Evolutionary conservation across 2,113 vertebrate species (phyloP).

Genomic region (Callospermophilus lateralis): DNA sequence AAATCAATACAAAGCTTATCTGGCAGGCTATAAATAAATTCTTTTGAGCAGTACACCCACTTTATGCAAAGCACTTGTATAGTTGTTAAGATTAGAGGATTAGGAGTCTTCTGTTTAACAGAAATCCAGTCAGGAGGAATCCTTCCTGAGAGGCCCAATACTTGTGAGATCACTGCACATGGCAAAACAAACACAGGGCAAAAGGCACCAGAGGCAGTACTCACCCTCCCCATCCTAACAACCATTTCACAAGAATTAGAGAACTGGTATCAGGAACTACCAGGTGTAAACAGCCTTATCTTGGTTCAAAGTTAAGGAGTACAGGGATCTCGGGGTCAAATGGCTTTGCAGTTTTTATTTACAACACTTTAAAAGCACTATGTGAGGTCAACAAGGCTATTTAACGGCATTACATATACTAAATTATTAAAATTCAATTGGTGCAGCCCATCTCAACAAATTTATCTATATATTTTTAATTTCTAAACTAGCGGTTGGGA

Average conservation of each 20-base stretch:
- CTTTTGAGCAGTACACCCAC: slow-evolving; percentile 65
- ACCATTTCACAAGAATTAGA: slow-evolving; percentile 23
- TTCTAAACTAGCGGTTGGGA: slow-evolving; percentile 39
- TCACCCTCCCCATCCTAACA: slow-evolving; percentile 27
- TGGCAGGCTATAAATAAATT: slow-evolving; percentile 78
- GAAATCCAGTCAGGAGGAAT: slow-evolving; percentile 66
- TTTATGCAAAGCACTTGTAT: slow-evolving; percentile 78
- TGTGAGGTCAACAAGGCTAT: slow-evolving; percentile 5
- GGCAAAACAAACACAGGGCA: slow-evolving; percentile 63
- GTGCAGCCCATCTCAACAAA: not conserved
- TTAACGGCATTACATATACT: not conserved
- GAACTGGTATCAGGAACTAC: not conserved
- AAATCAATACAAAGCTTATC: slow-evolving; percentile 73
- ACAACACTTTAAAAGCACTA: slow-evolving; percentile 13
- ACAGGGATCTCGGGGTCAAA: slow-evolving; percentile 39
- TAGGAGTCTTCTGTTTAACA: slow-evolving; percentile 50
- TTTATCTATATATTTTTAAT: slow-evolving; percentile 27
- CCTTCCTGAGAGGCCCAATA: slow-evolving; percentile 28
- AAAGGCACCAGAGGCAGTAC: slow-evolving; percentile 57
- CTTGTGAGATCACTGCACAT: slow-evolving; percentile 47
- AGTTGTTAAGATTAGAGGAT: slow-evolving; percentile 70
- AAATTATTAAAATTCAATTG: not conserved
- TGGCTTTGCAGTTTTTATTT: slow-evolving; percentile 46
- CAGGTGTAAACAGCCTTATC: slow-evolving; percentile 66
- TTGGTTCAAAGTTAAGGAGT: slow-evolving; percentile 11